phyloP scores from a whole-genome alignment of 2,113 vertebrate genomes.

The Chitala chitala region DNA sequence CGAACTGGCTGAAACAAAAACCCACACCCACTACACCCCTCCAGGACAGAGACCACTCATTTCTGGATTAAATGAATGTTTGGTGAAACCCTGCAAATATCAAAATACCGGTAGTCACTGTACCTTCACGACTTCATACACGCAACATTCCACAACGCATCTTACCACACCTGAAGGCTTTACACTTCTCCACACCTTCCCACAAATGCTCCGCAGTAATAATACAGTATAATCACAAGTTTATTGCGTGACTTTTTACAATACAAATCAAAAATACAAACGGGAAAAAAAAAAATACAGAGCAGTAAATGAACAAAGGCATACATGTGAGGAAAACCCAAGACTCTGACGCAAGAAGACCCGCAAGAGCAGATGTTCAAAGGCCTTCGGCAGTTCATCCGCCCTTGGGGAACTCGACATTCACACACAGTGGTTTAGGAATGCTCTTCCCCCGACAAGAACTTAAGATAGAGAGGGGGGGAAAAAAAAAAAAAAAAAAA shows the following conservation, averaged over 20 bases:
- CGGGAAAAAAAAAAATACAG: constrained; percentile 78
- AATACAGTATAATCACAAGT: constrained; percentile 75
- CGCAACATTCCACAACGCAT: no score
- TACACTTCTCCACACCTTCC: not conserved
- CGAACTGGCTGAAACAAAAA: no score
- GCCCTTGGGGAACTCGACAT: constrained; percentile 1
- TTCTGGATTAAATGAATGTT: no score
- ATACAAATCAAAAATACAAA: constrained; percentile 75
- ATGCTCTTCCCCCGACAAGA: constrained; percentile 44
- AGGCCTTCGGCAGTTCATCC: not conserved
- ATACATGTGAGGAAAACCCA: constrained; percentile 67
- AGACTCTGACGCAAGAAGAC: constrained; percentile 44
- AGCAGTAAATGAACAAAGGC: constrained; percentile 79
- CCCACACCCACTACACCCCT: no score
- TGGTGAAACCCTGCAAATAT: no score
- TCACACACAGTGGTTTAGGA: constrained; percentile 46
- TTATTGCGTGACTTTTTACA: constrained; percentile 97
- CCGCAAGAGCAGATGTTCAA: constrained; percentile 17
- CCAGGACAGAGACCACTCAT: no score
- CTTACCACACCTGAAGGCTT: no score
- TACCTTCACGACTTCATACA: no score
- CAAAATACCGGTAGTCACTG: no score
- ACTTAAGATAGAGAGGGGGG: constrained; percentile 25
- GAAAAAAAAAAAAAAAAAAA: constrained; percentile 48
- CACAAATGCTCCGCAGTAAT: not conserved